These are phyloP conservation scores for Tachystola acroxantha DNA, from an alignment of 2,888 invertebrate species.

Conservation along the genomic window DNA sequence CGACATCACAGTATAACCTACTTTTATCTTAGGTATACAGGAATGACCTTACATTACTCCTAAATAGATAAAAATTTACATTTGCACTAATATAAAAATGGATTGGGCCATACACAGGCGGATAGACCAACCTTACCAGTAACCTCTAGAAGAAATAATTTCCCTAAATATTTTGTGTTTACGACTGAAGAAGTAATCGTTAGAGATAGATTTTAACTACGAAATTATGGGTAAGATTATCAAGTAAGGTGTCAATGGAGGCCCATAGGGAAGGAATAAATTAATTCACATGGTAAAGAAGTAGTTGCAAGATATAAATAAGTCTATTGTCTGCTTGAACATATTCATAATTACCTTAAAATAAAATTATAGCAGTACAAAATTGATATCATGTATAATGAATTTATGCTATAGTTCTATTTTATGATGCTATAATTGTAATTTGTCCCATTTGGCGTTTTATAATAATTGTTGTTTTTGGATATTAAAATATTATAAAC, in stretches of 20 bases:
- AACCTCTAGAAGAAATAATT: slow-evolving; percentile 7
- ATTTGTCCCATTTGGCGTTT: too few relatives aligned
- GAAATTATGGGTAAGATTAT: slow-evolving; percentile 1
- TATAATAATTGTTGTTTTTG: too few relatives aligned
- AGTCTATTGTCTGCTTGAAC: neutral
- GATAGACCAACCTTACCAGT: slow-evolving; percentile 36
- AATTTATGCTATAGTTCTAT: slow-evolving; percentile 63
- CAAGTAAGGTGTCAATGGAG: slow-evolving; percentile 14
- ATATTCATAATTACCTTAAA: neutral
- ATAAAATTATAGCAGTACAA: slow-evolving; percentile 51
- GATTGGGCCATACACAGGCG: slow-evolving; percentile 52
- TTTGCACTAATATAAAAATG: slow-evolving; percentile 60
- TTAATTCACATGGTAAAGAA: slow-evolving; percentile 3
- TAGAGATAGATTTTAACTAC: too few relatives aligned
- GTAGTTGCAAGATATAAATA: neutral
- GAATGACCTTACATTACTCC: slow-evolving; percentile 68
- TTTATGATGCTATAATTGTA: too few relatives aligned
- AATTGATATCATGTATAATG: slow-evolving; percentile 33
- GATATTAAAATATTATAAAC: too few relatives aligned
- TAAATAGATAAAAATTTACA: slow-evolving; percentile 55
- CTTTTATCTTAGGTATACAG: slow-evolving; percentile 76
- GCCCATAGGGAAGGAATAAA: slow-evolving; percentile 10
- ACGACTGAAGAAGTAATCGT: neutral
- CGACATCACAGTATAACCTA: slow-evolving; percentile 75
- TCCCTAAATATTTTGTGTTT: neutral